A percentile compares a stretch with the other conserved stretches of the same genome.
phyloP scores from a whole-genome alignment of 2,888 invertebrate genomes.

The Pristionchus mayeri region DNA sequence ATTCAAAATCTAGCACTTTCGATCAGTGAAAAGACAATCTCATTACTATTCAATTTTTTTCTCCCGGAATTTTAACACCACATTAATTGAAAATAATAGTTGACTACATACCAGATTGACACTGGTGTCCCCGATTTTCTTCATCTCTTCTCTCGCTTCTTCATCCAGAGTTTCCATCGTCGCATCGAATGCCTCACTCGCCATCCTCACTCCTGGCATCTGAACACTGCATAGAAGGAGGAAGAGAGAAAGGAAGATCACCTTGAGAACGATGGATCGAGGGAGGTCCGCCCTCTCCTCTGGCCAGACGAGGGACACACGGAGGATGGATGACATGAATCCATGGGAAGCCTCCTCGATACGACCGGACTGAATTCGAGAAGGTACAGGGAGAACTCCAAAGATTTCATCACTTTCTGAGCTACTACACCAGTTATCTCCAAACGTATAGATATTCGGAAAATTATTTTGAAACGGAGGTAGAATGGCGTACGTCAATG shows the following conservation, averaged over 20 bases:
- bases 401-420: no score
- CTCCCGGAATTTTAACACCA: no score
- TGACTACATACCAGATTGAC: not conserved
- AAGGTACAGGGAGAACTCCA: no score
- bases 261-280: slow-evolving; percentile 41
- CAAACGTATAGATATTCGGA: no score
- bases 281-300: not conserved
- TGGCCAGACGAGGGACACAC: slow-evolving; percentile 19
- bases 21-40: not conserved
- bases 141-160: not conserved
- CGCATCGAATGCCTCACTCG: not conserved
- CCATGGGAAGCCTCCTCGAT: slow-evolving; percentile 49
- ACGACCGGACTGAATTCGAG: not conserved
- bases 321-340: slow-evolving; percentile 37
- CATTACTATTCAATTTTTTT: no score
- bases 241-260: no score
- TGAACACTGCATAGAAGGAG: not conserved
- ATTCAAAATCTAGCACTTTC: not conserved
- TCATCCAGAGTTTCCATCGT: slow-evolving; percentile 38
- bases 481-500: not conserved
- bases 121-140: not conserved
- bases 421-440: no score
- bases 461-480: not conserved
- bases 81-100: no score
- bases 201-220: slow-evolving; percentile 29